Conservation (phyloP, 2,888 invertebrate species). For the Anarsia innoxiella region DNA sequence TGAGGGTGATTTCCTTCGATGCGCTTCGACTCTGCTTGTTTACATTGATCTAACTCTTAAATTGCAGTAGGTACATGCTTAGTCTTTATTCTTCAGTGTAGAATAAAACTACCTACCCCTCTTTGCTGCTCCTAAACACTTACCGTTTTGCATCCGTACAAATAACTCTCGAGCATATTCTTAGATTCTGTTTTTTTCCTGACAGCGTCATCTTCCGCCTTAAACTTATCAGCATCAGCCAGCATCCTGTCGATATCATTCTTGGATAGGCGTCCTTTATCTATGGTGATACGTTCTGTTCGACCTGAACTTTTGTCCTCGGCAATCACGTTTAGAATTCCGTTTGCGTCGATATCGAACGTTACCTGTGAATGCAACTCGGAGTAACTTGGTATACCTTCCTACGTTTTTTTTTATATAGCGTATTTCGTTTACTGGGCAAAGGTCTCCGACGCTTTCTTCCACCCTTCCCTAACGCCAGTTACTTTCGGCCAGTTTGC, state of each 20-base stretch:
- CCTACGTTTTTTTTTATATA: too few relatives aligned
- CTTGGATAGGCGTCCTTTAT: constrained; percentile 88
- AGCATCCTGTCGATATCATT: constrained; percentile 93
- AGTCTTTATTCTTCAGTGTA: too few relatives aligned
- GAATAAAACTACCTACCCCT: too few relatives aligned
- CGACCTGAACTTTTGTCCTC: constrained; percentile 87
- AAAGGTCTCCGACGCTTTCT: too few relatives aligned
- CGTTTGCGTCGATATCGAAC: constrained; percentile 93
- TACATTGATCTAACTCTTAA: too few relatives aligned
- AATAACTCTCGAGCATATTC: constrained; percentile 86
- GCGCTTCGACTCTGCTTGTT: too few relatives aligned
- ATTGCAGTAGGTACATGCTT: too few relatives aligned
- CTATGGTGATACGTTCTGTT: constrained; percentile 88
- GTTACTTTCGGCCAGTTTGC: too few relatives aligned
- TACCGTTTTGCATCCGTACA: constrained; percentile 75
- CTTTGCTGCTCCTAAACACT: too few relatives aligned
- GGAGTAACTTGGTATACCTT: not conserved
- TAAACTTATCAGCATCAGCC: constrained; percentile 85
- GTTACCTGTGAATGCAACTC: constrained; percentile 77
- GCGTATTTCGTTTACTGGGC: too few relatives aligned
- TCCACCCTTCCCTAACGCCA: too few relatives aligned
- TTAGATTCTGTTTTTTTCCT: constrained; percentile 80
- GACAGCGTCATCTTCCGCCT: constrained; percentile 83
- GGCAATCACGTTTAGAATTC: constrained; percentile 87
- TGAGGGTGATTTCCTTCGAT: too few relatives aligned